Evolutionary conservation across 2,888 invertebrate species (phyloP).

Genomic region (Sphaerophoria taeniata): DNA sequence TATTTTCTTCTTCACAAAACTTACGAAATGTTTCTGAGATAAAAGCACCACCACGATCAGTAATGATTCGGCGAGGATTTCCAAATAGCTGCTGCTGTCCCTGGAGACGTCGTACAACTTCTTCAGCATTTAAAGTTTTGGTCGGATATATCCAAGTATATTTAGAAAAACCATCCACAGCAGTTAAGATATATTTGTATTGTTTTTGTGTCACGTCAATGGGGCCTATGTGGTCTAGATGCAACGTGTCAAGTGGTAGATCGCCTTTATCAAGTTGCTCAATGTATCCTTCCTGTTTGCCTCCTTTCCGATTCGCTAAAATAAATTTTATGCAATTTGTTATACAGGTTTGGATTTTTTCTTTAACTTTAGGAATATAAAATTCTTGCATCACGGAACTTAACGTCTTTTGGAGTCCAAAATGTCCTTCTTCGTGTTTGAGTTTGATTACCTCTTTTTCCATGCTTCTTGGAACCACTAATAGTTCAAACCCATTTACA

Average conservation of each 20-base stretch:
- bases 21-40: slow-evolving; percentile 75
- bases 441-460: slow-evolving; percentile 33
- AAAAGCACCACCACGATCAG: slow-evolving; percentile 79
- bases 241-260: slow-evolving; percentile 27
- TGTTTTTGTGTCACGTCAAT: slow-evolving; percentile 22
- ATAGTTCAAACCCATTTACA: background rate
- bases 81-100: slow-evolving; percentile 78
- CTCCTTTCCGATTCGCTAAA: slow-evolving; percentile 26
- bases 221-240: slow-evolving; percentile 44
- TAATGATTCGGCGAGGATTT: slow-evolving; percentile 75
- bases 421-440: slow-evolving; percentile 45
- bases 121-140: slow-evolving; percentile 6
- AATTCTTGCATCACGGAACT: slow-evolving; percentile 32
- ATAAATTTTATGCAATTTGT: slow-evolving; percentile 8
- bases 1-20: slow-evolving; percentile 50
- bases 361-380: slow-evolving; percentile 31
- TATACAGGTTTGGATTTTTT: slow-evolving; percentile 25
- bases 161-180: slow-evolving; percentile 78
- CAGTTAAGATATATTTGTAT: slow-evolving; percentile 77
- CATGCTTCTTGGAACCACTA: slow-evolving; percentile 11
- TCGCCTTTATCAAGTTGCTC: slow-evolving; percentile 27
- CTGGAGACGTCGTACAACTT: slow-evolving; percentile 74
- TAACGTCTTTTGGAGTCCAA: slow-evolving; percentile 29
- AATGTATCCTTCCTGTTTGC: slow-evolving; percentile 10
- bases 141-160: slow-evolving; percentile 76